A percentile compares a stretch with the other conserved stretches of the same genome.
Conservation (phyloP, 2,888 invertebrate genomes). For the Eilema caniola region DNA sequence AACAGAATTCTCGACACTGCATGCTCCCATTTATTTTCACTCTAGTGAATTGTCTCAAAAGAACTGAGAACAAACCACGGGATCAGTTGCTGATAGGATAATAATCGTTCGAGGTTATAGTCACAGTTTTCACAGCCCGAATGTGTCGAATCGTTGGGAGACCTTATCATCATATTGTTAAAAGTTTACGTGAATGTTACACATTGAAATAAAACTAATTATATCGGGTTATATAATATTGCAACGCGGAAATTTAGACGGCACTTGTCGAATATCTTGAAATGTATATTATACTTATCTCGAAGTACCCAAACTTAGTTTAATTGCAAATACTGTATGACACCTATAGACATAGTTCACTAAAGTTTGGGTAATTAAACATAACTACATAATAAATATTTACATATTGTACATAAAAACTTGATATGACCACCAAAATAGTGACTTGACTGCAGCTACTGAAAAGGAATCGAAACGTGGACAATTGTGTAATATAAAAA, state of each 20-base stretch:
- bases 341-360: neutral
- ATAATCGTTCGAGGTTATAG: neutral
- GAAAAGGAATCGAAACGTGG: neutral
- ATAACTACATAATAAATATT: no score
- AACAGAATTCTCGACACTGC: neutral
- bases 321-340: neutral
- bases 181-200: neutral
- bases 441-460: neutral
- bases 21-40: neutral
- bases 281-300: neutral
- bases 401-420: neutral
- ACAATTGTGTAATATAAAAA: neutral
- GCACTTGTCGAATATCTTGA: neutral
- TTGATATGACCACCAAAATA: neutral
- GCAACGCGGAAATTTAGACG: neutral
- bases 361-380: neutral
- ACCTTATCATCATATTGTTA: neutral
- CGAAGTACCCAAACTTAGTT: neutral
- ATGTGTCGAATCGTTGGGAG: neutral
- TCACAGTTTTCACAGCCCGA: neutral
- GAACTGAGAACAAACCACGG: neutral
- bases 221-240: no score
- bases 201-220: slow-evolving; percentile 1
- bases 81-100: neutral
- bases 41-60: neutral